Conservation (phyloP, 1,140 invertebrate genomes). For the Zaprionus vittiger region DNA sequence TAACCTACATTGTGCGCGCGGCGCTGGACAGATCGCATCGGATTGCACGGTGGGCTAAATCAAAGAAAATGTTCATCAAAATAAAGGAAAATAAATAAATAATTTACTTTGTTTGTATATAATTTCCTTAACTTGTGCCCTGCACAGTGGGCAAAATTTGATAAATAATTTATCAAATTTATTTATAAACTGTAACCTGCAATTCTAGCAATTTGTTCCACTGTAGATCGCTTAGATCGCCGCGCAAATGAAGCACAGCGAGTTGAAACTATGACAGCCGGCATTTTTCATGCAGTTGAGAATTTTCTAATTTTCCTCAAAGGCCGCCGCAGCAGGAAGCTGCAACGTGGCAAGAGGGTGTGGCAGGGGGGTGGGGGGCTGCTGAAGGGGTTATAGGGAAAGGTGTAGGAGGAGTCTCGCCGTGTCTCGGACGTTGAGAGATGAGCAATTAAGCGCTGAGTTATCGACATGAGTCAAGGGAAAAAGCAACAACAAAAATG, state of each 20-base stretch:
- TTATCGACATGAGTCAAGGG: constrained; percentile 70
- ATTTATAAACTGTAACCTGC: no score
- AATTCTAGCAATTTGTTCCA: neutral
- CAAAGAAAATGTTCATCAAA: neutral
- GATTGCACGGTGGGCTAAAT: neutral
- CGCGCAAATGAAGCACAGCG: constrained; percentile 38
- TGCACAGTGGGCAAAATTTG: no score
- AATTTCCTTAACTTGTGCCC: no score
- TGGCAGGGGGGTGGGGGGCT: neutral
- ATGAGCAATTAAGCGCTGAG: constrained; percentile 80
- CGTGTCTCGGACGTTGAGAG: constrained; percentile 58
- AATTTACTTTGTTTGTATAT: no score
- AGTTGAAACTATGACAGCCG: constrained; percentile 62
- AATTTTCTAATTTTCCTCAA: constrained; percentile 63
- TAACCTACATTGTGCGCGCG: constrained; percentile 68
- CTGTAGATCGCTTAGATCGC: constrained; percentile 8
- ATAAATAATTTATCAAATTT: no score
- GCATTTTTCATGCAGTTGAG: constrained; percentile 53
- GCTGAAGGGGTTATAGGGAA: neutral
- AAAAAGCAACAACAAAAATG: constrained; percentile 21
- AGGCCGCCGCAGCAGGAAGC: constrained; percentile 34
- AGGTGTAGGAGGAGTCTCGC: neutral
- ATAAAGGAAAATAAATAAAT: neutral
- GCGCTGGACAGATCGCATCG: neutral
- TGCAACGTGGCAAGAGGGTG: neutral